Evolutionary conservation across 2,797 vertebrate genomes (phyloP), one percentile per base, ranked within the genome.

Genomic region (Enteromius thamalakanensis): DNA sequence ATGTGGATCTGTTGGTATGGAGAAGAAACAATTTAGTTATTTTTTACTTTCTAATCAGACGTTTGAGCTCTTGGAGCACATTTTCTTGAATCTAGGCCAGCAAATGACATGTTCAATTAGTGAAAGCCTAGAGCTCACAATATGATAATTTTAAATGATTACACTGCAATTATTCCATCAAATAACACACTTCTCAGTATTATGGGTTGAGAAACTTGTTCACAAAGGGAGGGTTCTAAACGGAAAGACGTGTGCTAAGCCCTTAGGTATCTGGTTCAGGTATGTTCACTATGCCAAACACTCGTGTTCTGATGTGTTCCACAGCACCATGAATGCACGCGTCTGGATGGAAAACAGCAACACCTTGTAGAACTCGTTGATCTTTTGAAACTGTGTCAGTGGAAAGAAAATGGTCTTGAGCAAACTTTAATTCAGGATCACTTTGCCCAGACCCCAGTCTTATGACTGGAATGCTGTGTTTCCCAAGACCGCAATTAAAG

Each of bases 1-100:
- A 99, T 99, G 87, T 99, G 98, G 90, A 99, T 98, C 98, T 99
- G 40, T 15, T 51, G 64, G 11, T 79, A 32, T 42, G 6, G 34
- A 76, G 15, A 53, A 62, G 1, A 69, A 17, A 34, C 12, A 1
- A 32, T 51, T 32, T 6, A 11, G 21, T 72, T 21, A 21, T 72
- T 21, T 49, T 40, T 40, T 6, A 60, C 14, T 45, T 76, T 11
- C 3, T 40, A 76, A 11, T 21, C 6, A 14, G 47, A 53, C 12
- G 10, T n/a, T 23, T 62, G 21, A 19, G 55, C 15, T 29, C 23
- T 14, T 42, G 14, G 32, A n/a, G 3, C 2, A 32, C 17, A 47
- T 71, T 60, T 32, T n/a, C 17, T 37, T 81, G 2, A 80, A 60
- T 47, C 34, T 82, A 7, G 49, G 72, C 4, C 64, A 80, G 49